Conservation (phyloP, 1,140 invertebrate species). For the Cherax quadricarinatus region DNA sequence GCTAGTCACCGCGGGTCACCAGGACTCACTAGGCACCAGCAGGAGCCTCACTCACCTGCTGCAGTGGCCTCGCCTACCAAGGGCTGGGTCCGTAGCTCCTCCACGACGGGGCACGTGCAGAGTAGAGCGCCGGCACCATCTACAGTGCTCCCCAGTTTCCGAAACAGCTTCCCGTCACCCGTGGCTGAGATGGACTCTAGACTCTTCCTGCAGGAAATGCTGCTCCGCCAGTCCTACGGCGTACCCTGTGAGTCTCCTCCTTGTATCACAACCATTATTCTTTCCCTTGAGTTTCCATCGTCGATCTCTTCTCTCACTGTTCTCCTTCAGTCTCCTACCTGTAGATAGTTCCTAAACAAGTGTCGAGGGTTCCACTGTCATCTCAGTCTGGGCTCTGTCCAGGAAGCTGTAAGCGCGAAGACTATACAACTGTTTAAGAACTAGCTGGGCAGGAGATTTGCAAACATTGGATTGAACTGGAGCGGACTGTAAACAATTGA, state of each 20-base stretch:
- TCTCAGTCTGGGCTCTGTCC: too few species aligned
- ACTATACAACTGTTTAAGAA: too few species aligned
- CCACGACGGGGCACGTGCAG: not conserved
- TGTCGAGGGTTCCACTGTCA: too few species aligned
- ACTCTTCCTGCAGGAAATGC: not conserved
- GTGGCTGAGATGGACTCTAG: not conserved
- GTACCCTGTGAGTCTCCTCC: not conserved
- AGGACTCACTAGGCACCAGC: not conserved
- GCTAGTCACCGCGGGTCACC: not conserved
- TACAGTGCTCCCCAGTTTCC: not conserved
- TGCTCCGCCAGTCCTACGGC: not conserved
- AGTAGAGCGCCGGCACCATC: not conserved
- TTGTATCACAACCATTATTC: too few species aligned
- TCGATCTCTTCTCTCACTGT: too few species aligned
- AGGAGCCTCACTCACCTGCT: not conserved
- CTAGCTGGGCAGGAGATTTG: too few species aligned
- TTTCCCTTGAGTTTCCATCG: too few species aligned
- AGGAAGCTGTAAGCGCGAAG: too few species aligned
- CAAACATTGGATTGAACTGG: too few species aligned
- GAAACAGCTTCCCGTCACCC: not conserved
- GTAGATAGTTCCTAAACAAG: too few species aligned
- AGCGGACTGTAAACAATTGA: too few species aligned
- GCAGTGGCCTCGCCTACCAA: not conserved
- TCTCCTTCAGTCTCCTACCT: too few species aligned
- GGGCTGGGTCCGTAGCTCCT: not conserved